A percentile compares a stretch with the other conserved stretches of the same genome.
Evolutionary conservation across 2,888 invertebrate species (phyloP).

Genomic region (Lamellibrachia satsuma): DNA sequence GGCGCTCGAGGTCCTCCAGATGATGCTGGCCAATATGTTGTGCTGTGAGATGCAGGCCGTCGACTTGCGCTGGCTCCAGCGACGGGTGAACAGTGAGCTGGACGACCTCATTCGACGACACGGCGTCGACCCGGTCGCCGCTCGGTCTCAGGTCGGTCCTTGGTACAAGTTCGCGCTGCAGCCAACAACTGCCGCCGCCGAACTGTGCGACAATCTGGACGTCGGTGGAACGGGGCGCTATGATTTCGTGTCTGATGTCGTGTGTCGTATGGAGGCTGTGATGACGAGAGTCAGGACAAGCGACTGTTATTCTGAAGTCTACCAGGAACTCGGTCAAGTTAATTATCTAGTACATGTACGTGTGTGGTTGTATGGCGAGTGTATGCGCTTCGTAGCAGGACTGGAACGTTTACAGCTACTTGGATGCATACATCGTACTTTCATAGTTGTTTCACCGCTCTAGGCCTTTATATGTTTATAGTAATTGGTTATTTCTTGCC

Average conservation of each 20-base stretch:
- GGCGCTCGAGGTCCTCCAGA: slow-evolving; percentile 44
- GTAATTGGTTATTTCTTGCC: no score
- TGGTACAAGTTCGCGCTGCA: background rate
- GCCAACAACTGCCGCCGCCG: background rate
- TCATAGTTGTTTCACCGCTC: no score
- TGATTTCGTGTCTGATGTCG: slow-evolving; percentile 13
- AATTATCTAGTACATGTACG: background rate
- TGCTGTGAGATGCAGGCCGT: slow-evolving; percentile 41
- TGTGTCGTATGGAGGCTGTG: slow-evolving; percentile 24
- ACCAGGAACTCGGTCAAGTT: slow-evolving; percentile 33
- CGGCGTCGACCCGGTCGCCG: background rate
- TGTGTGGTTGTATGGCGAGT: background rate
- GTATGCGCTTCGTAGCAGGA: background rate
- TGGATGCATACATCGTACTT: no score
- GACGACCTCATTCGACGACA: background rate
- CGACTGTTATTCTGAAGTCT: slow-evolving; percentile 28
- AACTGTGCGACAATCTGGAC: background rate
- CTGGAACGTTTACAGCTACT: no score
- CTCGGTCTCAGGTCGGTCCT: background rate
- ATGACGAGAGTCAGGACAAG: background rate
- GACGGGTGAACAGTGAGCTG: slow-evolving; percentile 21
- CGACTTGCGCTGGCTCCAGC: slow-evolving; percentile 42
- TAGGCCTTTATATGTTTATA: background rate
- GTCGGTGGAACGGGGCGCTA: slow-evolving; percentile 21
- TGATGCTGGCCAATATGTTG: slow-evolving; percentile 45